These are phyloP conservation scores for Galeopsomyia nigrocyanea DNA, from an alignment of 2,888 invertebrate species.

Conservation along the genomic window DNA sequence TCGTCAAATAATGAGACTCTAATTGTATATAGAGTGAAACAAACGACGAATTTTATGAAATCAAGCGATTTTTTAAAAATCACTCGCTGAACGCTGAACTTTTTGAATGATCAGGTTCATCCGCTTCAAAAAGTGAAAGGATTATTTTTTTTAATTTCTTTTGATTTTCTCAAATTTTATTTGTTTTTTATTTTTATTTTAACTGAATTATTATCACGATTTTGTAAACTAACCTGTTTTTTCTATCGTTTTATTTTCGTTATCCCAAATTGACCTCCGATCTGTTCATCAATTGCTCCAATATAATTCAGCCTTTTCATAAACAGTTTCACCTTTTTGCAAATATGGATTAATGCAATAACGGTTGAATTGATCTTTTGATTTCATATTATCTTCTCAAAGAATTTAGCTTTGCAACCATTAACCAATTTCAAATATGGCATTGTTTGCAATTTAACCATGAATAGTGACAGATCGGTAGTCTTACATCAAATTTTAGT, in stretches of 20 bases:
- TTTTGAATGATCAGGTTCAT: conserved; percentile 49
- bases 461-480: conserved; percentile 24
- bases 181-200: conserved; percentile 49
- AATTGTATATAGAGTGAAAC: conserved; percentile 10
- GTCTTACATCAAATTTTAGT: conserved; percentile 39
- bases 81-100: conserved; percentile 48
- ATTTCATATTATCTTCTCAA: background rate
- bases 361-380: background rate
- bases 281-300: conserved; percentile 27
- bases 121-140: conserved; percentile 51
- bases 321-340: conserved; percentile 11
- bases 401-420: too few species aligned
- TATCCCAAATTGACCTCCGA: conserved; percentile 42
- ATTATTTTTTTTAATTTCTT: conserved; percentile 48
- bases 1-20: background rate
- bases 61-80: conserved; percentile 44
- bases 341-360: conserved; percentile 10
- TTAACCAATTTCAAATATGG: too few species aligned
- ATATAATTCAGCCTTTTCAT: background rate
- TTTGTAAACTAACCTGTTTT: conserved; percentile 61
- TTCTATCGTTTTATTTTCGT: conserved; percentile 59
- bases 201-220: conserved; percentile 38
- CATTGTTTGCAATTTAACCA: too few species aligned
- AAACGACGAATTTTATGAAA: conserved; percentile 27
- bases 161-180: conserved; percentile 55